phyloP scores from a whole-genome alignment of 2,888 invertebrate species.

The Cheilosia grossa region DNA sequence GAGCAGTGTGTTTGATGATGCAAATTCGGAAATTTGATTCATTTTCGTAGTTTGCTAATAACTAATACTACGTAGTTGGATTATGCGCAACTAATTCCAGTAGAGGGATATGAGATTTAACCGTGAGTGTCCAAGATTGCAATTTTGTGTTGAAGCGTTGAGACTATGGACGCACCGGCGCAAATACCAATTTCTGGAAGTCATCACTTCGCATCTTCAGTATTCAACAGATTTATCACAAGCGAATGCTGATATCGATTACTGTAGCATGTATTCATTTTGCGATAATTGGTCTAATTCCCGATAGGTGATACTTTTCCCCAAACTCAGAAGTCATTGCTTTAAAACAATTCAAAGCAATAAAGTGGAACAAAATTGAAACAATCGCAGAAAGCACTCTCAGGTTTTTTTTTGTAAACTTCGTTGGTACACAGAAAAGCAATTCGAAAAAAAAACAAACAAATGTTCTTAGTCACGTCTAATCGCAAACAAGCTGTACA shows the following conservation, averaged over 20 bases:
- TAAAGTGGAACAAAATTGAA: too few species aligned
- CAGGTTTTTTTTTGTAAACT: too few species aligned
- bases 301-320: too few species aligned
- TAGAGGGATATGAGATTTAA: not conserved
- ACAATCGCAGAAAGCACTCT: too few species aligned
- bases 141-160: not conserved
- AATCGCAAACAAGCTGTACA: too few species aligned
- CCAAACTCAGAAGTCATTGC: too few species aligned
- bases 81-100: not conserved
- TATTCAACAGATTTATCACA: slow-evolving; percentile 32
- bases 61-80: not conserved
- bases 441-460: too few species aligned
- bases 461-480: too few species aligned
- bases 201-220: not conserved
- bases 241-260: not conserved
- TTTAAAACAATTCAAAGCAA: too few species aligned
- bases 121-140: not conserved
- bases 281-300: too few species aligned
- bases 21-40: slow-evolving; percentile 9
- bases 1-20: slow-evolving; percentile 8
- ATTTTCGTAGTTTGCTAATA: slow-evolving; percentile 2
- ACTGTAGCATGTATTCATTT: too few species aligned
- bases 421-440: too few species aligned
- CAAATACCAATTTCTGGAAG: not conserved
- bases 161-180: slow-evolving; percentile 8